Percentiles rank a stretch among this genome's conserved stretches.
Evolutionary conservation across 2,797 vertebrate genomes (phyloP).

Genomic region (Trichosurus vulpecula): DNA sequence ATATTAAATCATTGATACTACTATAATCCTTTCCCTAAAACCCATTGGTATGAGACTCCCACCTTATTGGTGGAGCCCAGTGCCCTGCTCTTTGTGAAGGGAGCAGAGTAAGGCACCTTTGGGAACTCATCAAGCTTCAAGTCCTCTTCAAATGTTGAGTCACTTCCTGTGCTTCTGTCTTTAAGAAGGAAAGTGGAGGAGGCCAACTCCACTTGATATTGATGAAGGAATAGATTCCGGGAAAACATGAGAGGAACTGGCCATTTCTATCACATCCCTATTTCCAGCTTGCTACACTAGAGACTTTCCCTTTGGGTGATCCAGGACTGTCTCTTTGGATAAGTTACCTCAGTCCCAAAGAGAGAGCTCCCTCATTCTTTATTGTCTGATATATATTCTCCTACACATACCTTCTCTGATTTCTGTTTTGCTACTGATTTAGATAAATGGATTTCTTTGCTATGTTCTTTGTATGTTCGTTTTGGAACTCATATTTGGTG

Average conservation of each 20-base stretch:
- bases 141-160: background rate
- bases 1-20: background rate
- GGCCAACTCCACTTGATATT: background rate
- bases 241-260: background rate
- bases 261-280: background rate
- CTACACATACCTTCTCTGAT: background rate
- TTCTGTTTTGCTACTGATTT: background rate
- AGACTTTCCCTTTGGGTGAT: background rate
- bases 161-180: background rate
- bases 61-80: background rate
- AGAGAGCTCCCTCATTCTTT: background rate
- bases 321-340: background rate
- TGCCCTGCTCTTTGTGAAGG: background rate
- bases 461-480: background rate
- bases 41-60: background rate
- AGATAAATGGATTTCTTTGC: background rate
- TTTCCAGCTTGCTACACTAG: background rate
- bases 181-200: background rate
- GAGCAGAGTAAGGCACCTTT: background rate
- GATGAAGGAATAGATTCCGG: background rate
- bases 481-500: too few relatives aligned
- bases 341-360: background rate
- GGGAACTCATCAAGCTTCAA: background rate
- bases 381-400: background rate
- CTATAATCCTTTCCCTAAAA: background rate